Percentiles rank a stretch among this genome's conserved stretches.
These are phyloP conservation scores for Syngnathus floridae DNA, from an alignment of 2,113 vertebrate species.

Conservation along the genomic window DNA sequence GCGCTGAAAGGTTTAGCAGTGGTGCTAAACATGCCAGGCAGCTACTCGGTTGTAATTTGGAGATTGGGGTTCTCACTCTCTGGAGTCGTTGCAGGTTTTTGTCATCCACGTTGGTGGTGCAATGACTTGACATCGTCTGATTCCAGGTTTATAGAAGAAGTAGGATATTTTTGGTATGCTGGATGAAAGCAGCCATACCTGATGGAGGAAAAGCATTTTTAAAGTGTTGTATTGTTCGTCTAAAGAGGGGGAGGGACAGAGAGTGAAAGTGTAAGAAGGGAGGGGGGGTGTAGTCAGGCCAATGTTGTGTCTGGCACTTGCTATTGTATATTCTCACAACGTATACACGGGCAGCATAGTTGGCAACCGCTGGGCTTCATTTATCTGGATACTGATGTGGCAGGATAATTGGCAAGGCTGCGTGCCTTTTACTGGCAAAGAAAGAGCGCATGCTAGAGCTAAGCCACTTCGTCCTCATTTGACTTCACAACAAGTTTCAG, in stretches of 20 bases:
- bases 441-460: conserved; percentile 1
- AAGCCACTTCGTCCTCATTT: conserved; percentile 28
- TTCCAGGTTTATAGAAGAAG: conserved; percentile 4
- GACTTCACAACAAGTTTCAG: conserved; percentile 16
- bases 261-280: conserved; percentile 5
- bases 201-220: conserved; percentile 60
- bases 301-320: conserved; percentile 74
- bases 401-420: not conserved
- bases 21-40: conserved; percentile 12
- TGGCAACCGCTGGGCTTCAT: conserved; percentile 5
- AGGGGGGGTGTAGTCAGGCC: conserved; percentile 23
- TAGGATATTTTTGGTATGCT: conserved; percentile 8
- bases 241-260: conserved; percentile 39
- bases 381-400: not conserved
- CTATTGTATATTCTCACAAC: conserved; percentile 39
- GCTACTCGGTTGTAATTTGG: conserved; percentile 18
- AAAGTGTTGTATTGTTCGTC: conserved; percentile 67
- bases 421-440: conserved; percentile 10
- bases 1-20: conserved; percentile 20
- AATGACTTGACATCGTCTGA: conserved; percentile 14
- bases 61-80: conserved; percentile 18
- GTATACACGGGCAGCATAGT: conserved; percentile 12
- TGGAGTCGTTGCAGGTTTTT: conserved; percentile 28
- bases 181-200: conserved; percentile 54
- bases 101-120: conserved; percentile 7